A percentile compares a stretch with the other conserved stretches of the same genome.
Conservation (phyloP, 1,140 invertebrate genomes). For the Macrosteles quadrilineatus region DNA sequence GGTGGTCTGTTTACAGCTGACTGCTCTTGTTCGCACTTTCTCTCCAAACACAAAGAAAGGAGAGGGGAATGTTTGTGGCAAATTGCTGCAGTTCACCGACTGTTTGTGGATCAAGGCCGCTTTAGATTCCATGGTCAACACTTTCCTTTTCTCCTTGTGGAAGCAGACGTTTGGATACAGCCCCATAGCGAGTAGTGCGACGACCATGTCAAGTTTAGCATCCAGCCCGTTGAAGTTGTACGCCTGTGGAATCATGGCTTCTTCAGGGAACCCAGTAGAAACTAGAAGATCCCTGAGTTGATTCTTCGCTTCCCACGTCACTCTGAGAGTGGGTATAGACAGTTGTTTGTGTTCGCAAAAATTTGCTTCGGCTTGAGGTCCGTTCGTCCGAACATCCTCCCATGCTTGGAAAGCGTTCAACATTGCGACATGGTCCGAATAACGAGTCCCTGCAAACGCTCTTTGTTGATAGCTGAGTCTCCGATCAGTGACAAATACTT, state of each 20-base stretch:
- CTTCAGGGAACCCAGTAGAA: slow-evolving; percentile 85
- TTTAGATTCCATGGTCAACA: slow-evolving; percentile 91
- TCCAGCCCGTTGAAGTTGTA: slow-evolving; percentile 79
- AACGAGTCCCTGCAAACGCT: slow-evolving; percentile 79
- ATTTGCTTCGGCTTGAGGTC: slow-evolving; percentile 74
- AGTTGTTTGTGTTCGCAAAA: slow-evolving; percentile 93
- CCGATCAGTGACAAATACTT: slow-evolving; percentile 51
- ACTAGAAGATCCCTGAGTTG: slow-evolving; percentile 86
- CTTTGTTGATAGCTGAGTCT: slow-evolving; percentile 74
- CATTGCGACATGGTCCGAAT: slow-evolving; percentile 94
- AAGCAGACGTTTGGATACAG: slow-evolving; percentile 96
- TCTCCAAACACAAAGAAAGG: slow-evolving; percentile 98
- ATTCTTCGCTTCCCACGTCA: slow-evolving; percentile 91
- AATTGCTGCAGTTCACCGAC: slow-evolving; percentile 92
- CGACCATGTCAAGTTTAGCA: slow-evolving; percentile 79
- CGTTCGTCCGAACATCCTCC: slow-evolving; percentile 73
- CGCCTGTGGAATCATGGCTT: slow-evolving; percentile 69
- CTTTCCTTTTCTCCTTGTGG: slow-evolving; percentile 93
- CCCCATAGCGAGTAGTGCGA: slow-evolving; percentile 85
- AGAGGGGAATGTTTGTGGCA: slow-evolving; percentile 82
- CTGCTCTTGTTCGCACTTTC: slow-evolving; percentile 93
- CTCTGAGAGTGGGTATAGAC: slow-evolving; percentile 82
- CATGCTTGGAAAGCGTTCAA: slow-evolving; percentile 89
- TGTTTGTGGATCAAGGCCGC: slow-evolving; percentile 94
- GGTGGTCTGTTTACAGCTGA: slow-evolving; percentile 97